Percentiles rank a stretch among this genome's conserved stretches.
Evolutionary conservation across 1,140 invertebrate genomes (phyloP).

Genomic region (Drosophila hydei): DNA sequence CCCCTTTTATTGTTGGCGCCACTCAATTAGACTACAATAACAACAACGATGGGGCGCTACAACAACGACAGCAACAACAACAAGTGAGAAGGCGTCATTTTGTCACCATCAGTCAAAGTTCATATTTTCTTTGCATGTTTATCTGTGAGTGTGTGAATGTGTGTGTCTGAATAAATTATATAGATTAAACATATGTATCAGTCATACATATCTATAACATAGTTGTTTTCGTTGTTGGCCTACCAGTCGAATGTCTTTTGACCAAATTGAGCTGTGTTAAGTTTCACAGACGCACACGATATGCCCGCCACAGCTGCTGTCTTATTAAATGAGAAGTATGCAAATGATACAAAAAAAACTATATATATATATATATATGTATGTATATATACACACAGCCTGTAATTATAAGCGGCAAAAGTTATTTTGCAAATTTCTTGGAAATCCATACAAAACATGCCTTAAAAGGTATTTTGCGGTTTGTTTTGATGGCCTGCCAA

Average conservation of each 20-base stretch:
- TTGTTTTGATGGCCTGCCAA: constrained; percentile 35
- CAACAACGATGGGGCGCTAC: background rate
- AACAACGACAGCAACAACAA: constrained; percentile 24
- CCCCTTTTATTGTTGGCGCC: constrained; percentile 54
- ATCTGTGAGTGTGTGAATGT: constrained; percentile 43
- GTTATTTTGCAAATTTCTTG: constrained; percentile 56
- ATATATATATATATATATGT: background rate
- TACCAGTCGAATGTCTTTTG: constrained; percentile 54
- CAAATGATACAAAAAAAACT: constrained; percentile 23
- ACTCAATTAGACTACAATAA: constrained; percentile 60
- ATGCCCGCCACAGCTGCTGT: constrained; percentile 43
- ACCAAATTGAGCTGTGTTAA: constrained; percentile 76
- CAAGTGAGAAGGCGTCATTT: constrained; percentile 53
- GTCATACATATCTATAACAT: background rate
- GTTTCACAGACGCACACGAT: constrained; percentile 69
- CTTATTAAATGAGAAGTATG: constrained; percentile 36
- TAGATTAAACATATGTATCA: constrained; percentile 38
- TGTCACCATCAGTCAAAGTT: constrained; percentile 80
- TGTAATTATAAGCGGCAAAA: constrained; percentile 70
- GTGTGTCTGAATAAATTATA: constrained; percentile 69
- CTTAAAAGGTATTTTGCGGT: constrained; percentile 63
- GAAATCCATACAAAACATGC: constrained; percentile 50
- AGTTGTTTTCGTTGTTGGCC: constrained; percentile 23
- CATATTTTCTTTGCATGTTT: constrained; percentile 80
- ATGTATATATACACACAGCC: constrained; percentile 12